Conservation (phyloP, 1,140 invertebrate species). For the Trialeurodes vaporariorum region DNA sequence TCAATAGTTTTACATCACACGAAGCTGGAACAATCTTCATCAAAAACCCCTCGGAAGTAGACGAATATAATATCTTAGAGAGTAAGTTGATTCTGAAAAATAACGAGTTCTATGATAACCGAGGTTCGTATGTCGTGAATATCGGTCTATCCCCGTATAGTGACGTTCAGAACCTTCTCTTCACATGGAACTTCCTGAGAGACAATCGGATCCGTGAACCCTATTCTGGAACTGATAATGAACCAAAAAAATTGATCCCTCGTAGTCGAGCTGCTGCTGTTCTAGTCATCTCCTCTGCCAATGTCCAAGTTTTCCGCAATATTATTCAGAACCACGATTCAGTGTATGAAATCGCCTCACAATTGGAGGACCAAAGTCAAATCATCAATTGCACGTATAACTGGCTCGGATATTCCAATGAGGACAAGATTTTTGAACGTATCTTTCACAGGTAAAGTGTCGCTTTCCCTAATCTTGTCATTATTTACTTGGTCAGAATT, state of each 20-base stretch:
- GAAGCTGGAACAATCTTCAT: constrained; percentile 73
- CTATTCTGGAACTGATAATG: constrained; percentile 44
- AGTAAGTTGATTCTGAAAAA: constrained; percentile 64
- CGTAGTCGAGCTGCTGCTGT: constrained; percentile 79
- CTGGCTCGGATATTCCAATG: constrained; percentile 74
- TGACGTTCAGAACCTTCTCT: constrained; percentile 61
- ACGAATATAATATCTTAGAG: constrained; percentile 55
- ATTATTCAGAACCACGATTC: constrained; percentile 84
- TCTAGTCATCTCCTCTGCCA: constrained; percentile 78
- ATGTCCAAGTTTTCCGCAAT: constrained; percentile 81
- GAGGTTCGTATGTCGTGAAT: constrained; percentile 74
- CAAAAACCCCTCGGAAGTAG: constrained; percentile 62
- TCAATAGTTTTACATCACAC: constrained; percentile 77
- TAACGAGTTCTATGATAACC: constrained; percentile 81
- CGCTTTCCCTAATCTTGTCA: too few relatives aligned
- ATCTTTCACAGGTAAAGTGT: constrained; percentile 60
- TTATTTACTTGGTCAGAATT: too few relatives aligned
- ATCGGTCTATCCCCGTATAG: constrained; percentile 79
- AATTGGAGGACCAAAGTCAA: constrained; percentile 86
- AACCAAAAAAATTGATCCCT: constrained; percentile 57
- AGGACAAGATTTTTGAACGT: constrained; percentile 62
- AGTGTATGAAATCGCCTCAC: constrained; percentile 87
- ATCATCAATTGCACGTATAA: constrained; percentile 89
- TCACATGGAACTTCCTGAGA: constrained; percentile 78
- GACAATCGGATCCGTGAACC: constrained; percentile 81